Percentiles rank a stretch among this genome's conserved stretches.
phyloP scores from a whole-genome alignment of 2,888 invertebrate species.

The Scaptomyza flava region DNA sequence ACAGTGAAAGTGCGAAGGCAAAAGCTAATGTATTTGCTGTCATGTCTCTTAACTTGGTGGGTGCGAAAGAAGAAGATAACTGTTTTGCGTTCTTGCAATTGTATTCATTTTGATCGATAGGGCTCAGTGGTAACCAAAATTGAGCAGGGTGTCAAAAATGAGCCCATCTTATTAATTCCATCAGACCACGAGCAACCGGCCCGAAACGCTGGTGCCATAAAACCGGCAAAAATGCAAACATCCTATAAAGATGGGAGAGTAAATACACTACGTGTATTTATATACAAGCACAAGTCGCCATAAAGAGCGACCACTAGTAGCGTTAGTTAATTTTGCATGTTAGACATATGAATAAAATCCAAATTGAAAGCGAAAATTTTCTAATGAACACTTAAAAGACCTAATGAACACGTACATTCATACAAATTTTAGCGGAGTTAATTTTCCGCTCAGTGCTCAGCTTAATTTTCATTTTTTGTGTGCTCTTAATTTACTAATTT shows the following conservation, averaged over 20 bases:
- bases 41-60: too few relatives aligned
- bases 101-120: too few relatives aligned
- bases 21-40: too few relatives aligned
- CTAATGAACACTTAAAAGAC: conserved; percentile 57
- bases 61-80: too few relatives aligned
- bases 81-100: too few relatives aligned
- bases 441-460: conserved; percentile 18
- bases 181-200: not conserved
- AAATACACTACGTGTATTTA: not conserved
- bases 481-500: conserved; percentile 18
- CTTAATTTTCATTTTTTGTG: not conserved
- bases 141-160: too few relatives aligned
- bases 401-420: conserved; percentile 15
- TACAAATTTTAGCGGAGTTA: conserved; percentile 12
- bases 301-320: conserved; percentile 28
- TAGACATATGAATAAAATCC: conserved; percentile 24
- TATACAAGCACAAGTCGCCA: conserved; percentile 4
- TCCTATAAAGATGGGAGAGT: conserved; percentile 2
- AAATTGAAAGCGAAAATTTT: conserved; percentile 62
- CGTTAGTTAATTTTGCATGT: conserved; percentile 35
- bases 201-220: conserved; percentile 32
- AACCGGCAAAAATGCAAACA: conserved; percentile 31
- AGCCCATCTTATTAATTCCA: too few relatives aligned
- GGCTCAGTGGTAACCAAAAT: too few relatives aligned
- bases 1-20: too few relatives aligned